Conservation (phyloP, 2,797 vertebrate species). For the Jordanella pulchra region DNA sequence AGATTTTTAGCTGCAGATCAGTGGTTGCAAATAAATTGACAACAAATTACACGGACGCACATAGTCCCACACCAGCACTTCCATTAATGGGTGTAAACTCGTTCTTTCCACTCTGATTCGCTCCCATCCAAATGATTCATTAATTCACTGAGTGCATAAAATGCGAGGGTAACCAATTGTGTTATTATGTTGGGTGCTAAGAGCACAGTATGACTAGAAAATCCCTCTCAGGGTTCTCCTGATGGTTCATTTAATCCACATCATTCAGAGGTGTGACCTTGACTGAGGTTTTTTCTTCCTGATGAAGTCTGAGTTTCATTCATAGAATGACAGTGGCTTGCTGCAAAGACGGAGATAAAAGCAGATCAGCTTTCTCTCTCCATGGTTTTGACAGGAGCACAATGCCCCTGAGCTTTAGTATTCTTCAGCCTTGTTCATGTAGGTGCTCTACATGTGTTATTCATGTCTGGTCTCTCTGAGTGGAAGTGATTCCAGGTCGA, state of each 20-base stretch:
- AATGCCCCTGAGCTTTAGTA: conserved; percentile 56
- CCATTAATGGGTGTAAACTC: conserved; percentile 37
- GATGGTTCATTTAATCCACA: conserved; percentile 38
- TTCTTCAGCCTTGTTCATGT: conserved; percentile 48
- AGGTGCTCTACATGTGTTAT: conserved; percentile 36
- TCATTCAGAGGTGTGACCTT: conserved; percentile 51
- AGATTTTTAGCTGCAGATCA: conserved; percentile 42
- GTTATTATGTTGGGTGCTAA: conserved; percentile 19
- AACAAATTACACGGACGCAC: conserved; percentile 18
- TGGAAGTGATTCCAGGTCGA: conserved; percentile 37
- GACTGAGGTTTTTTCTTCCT: conserved; percentile 33
- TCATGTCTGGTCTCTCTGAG: conserved; percentile 25
- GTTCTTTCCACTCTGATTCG: conserved; percentile 22
- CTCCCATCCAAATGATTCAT: conserved; percentile 44
- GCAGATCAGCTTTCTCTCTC: conserved; percentile 58
- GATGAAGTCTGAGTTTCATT: conserved; percentile 40
- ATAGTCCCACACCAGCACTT: conserved; percentile 24
- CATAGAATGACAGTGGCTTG: conserved; percentile 52
- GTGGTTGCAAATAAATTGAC: conserved; percentile 35
- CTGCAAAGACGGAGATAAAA: conserved; percentile 60
- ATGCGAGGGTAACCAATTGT: conserved; percentile 30
- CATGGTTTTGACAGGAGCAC: conserved; percentile 43
- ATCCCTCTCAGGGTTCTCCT: conserved; percentile 15
- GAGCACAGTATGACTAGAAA: conserved; percentile 18
- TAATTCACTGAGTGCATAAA: conserved; percentile 40